A percentile compares a stretch with the other conserved stretches of the same genome.
Evolutionary conservation across 2,888 invertebrate genomes (phyloP).

Genomic region (Agrochola lota): DNA sequence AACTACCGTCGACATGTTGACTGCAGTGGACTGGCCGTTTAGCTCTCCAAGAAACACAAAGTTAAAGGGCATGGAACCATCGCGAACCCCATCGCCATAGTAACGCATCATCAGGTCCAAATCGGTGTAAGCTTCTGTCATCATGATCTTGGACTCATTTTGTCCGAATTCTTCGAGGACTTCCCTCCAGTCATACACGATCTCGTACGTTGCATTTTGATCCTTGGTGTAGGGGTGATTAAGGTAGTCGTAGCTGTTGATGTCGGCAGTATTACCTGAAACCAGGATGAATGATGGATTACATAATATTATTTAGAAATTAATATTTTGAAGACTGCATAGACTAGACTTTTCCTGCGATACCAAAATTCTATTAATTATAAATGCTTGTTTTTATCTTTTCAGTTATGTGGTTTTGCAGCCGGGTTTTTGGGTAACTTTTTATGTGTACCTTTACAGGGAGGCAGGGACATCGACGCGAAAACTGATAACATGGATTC

Average conservation of each 20-base stretch:
- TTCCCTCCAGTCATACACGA: constrained; percentile 91
- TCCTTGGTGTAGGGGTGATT: constrained; percentile 90
- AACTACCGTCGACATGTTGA: constrained; percentile 86
- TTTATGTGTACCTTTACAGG: no score
- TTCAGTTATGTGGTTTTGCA: no score
- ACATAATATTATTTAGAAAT: background rate
- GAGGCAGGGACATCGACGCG: no score
- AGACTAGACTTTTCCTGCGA: no score
- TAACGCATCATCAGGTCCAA: constrained; percentile 88
- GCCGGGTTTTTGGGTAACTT: no score
- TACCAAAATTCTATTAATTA: no score
- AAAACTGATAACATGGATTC: no score
- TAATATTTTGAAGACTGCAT: no score
- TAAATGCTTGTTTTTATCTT: no score
- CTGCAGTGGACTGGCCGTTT: constrained; percentile 85
- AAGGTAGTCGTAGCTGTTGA: constrained; percentile 87
- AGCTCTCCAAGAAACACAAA: constrained; percentile 90
- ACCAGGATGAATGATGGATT: background rate
- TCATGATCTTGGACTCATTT: constrained; percentile 86
- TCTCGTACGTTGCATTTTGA: constrained; percentile 89
- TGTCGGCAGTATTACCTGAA: constrained; percentile 24
- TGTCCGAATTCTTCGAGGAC: constrained; percentile 89
- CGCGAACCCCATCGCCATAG: constrained; percentile 88
- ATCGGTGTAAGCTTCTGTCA: constrained; percentile 91
- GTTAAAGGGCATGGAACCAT: constrained; percentile 91